Evolutionary conservation across 2,888 invertebrate genomes (phyloP), one percentile per base, ranked within the genome.

Genomic region (Euzophera pinguis): DNA sequence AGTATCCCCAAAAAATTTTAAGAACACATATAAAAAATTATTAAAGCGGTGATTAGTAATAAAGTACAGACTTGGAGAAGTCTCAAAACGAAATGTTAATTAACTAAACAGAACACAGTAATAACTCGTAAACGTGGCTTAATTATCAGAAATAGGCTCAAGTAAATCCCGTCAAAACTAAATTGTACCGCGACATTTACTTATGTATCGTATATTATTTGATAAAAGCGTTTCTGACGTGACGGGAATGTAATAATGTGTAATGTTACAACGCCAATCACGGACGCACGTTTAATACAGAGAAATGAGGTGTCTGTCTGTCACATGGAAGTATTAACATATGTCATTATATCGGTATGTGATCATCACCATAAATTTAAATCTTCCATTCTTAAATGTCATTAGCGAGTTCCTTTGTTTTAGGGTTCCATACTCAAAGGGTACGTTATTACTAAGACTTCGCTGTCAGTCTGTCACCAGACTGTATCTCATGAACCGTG

Each of bases 171-270:
- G 77, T 79, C 78, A 79, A 69, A 75, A 68, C 71, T 69, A 81
- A 82, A 85, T 81, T 81, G 78, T 77, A 73, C 78, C 73, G 71
- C 73, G 78, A 82, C 78, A 73, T 79, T 55, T 76, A 71, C 72
- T 68, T 77, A 77, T 78, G 73, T 76, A 77, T 76, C 73, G 71
- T 71, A 74, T 81, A 63, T 80, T 81, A 81, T 86, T 79, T 81
- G 84, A 80, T 84, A 82, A 80, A 81, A 81, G 74, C 80, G 65
- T 69, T 70, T 62, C 61, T 69, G 72, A 83, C 81, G 83, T 81
- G 84, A 82, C 78, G 69, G 73, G 84, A 85, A 84, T 86, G 81
- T 85, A 81, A 87, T 86, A 85, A 81, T 79, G 74, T 71, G 70
- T 71, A 72, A 77, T 71, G 65, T 69, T 62, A 58, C 67, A 57